Percentiles rank a stretch among this genome's conserved stretches.
These are phyloP conservation scores for Tetramorium simillimum DNA, from an alignment of 1,140 invertebrate species.

Conservation along the genomic window DNA sequence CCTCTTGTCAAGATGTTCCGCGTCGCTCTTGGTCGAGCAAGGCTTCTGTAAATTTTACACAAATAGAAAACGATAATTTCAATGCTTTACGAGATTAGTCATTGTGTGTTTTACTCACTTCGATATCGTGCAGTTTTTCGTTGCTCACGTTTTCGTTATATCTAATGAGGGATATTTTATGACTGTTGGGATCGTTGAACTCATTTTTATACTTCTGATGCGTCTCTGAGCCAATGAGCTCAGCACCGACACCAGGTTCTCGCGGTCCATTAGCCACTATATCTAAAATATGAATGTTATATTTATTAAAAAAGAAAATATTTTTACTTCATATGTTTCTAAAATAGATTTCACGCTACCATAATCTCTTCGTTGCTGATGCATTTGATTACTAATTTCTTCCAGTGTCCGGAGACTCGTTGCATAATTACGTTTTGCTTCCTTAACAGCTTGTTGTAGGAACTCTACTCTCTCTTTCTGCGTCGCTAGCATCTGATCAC, in stretches of 20 bases:
- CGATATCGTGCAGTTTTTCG: conserved; percentile 77
- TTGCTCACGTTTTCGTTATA: conserved; percentile 76
- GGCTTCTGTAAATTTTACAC: conserved; percentile 74
- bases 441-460: conserved; percentile 91
- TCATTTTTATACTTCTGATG: conserved; percentile 77
- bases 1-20: conserved; percentile 78
- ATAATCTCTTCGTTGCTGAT: conserved; percentile 88
- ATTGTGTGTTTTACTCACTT: conserved; percentile 68
- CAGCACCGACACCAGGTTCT: conserved; percentile 96
- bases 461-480: conserved; percentile 94
- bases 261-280: conserved; percentile 88
- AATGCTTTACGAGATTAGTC: not conserved
- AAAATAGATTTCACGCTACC: conserved; percentile 67
- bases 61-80: not conserved
- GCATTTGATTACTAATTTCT: conserved; percentile 97
- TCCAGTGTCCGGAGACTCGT: conserved; percentile 94
- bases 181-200: conserved; percentile 75
- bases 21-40: conserved; percentile 69
- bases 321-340: not conserved
- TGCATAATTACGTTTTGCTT: conserved; percentile 93
- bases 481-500: conserved; percentile 94
- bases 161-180: conserved; percentile 76
- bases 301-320: not conserved
- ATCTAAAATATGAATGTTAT: conserved; percentile 68
- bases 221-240: conserved; percentile 87